Percentiles rank a stretch among this genome's conserved stretches.
Evolutionary conservation across 35 echinoderm and acorn worm species (phyloP).

Genomic region (Patiria miniata): DNA sequence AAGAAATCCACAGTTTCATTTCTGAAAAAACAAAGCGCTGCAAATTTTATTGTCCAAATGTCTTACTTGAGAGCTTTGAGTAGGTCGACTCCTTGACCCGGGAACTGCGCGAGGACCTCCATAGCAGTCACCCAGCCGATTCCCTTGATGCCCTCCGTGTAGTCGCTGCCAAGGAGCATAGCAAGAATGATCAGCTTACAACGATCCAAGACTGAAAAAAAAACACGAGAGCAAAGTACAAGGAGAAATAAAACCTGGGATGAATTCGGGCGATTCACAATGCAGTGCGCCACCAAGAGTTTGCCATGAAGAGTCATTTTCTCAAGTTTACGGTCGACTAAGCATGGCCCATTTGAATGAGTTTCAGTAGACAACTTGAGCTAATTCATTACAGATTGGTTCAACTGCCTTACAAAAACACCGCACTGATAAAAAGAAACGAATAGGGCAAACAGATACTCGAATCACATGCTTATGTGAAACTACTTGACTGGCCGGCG

Average conservation of each 20-base stretch:
- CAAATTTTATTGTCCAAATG: no score
- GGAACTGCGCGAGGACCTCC: slow-evolving; percentile 82
- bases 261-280: background rate
- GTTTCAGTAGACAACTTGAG: no score
- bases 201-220: slow-evolving; percentile 61
- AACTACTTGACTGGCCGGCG: background rate
- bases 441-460: no score
- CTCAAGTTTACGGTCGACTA: no score
- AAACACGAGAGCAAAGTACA: background rate
- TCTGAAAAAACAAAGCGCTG: no score
- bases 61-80: slow-evolving; percentile 80
- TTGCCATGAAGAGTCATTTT: no score
- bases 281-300: no score
- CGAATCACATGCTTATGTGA: background rate
- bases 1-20: no score
- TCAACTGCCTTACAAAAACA: background rate
- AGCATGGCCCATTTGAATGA: no score
- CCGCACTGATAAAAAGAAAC: background rate
- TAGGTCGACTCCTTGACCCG: slow-evolving; percentile 64
- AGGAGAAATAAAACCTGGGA: background rate
- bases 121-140: slow-evolving; percentile 77
- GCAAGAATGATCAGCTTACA: slow-evolving; percentile 79
- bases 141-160: slow-evolving; percentile 82
- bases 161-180: slow-evolving; percentile 88
- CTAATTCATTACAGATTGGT: background rate